Conservation (phyloP, 2,797 vertebrate species). For the Lagocephalus sceleratus region DNA sequence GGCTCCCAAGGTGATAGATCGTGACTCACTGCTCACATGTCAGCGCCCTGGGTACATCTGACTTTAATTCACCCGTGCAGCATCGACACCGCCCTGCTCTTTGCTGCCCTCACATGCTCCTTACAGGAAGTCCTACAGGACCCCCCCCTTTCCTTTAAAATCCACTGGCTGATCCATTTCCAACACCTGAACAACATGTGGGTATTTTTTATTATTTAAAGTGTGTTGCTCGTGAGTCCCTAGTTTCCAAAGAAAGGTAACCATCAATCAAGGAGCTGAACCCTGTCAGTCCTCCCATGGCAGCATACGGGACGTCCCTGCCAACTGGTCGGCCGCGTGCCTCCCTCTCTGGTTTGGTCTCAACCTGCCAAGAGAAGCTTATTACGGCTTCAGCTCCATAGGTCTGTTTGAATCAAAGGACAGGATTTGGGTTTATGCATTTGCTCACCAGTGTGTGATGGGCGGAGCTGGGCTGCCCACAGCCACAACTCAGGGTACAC, state of each 20-base stretch:
- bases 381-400: neutral
- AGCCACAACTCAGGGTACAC: constrained; percentile 84
- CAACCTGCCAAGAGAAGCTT: constrained; percentile 57
- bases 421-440: neutral
- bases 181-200: neutral
- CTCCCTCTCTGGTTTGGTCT: constrained; percentile 83
- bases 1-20: constrained; percentile 9
- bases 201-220: neutral
- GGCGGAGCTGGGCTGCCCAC: constrained; percentile 80
- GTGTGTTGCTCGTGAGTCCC: constrained; percentile 70
- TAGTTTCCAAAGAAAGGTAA: constrained; percentile 80
- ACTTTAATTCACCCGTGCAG: constrained; percentile 8
- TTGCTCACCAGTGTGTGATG: constrained; percentile 81
- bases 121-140: constrained; percentile 25
- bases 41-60: neutral
- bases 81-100: constrained; percentile 39
- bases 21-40: neutral
- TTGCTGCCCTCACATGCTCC: constrained; percentile 62
- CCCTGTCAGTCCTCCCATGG: constrained; percentile 89
- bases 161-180: neutral
- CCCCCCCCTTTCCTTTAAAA: no score
- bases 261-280: constrained; percentile 89
- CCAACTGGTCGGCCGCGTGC: constrained; percentile 82
- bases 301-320: constrained; percentile 82
- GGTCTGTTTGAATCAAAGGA: neutral